These are phyloP conservation scores for Podiceps cristatus DNA, from an alignment of 2,113 vertebrate genomes.

Conservation along the genomic window DNA sequence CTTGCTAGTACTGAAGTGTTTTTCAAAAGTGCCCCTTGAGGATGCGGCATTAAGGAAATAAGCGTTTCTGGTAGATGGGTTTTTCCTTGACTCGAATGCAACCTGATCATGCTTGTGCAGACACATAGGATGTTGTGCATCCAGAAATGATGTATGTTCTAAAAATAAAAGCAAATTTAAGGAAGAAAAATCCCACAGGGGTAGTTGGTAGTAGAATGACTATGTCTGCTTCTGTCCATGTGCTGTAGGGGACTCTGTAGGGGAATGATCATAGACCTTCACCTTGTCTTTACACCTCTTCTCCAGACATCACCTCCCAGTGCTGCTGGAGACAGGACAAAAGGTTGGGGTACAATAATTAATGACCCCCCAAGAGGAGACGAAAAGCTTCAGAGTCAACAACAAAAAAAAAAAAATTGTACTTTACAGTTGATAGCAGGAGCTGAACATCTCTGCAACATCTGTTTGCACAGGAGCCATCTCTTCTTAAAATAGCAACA, in stretches of 20 bases:
- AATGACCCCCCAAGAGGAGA: neutral
- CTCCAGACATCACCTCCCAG: neutral
- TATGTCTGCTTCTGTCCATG: neutral
- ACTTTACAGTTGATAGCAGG: neutral
- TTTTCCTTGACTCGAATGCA: neutral
- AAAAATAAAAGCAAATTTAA: neutral
- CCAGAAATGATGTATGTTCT: neutral
- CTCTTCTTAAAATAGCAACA: conserved; percentile 33
- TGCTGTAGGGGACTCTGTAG: neutral
- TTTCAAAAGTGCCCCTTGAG: neutral
- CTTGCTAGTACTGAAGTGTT: neutral
- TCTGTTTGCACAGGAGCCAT: conserved; percentile 55
- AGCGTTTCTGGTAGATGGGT: neutral
- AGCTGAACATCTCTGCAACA: conserved; percentile 26
- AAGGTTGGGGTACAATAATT: neutral
- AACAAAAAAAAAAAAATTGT: neutral
- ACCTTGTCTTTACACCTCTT: neutral
- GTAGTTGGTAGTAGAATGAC: neutral
- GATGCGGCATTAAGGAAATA: neutral
- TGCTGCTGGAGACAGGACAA: neutral
- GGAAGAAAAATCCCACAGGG: neutral
- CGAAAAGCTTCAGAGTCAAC: neutral
- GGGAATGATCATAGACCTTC: neutral
- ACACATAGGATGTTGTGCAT: neutral
- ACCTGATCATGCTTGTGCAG: neutral